A percentile compares a stretch with the other conserved stretches of the same genome.
Evolutionary conservation across 2,797 vertebrate genomes (phyloP).

Genomic region (Hyperoplus lanceolatus): DNA sequence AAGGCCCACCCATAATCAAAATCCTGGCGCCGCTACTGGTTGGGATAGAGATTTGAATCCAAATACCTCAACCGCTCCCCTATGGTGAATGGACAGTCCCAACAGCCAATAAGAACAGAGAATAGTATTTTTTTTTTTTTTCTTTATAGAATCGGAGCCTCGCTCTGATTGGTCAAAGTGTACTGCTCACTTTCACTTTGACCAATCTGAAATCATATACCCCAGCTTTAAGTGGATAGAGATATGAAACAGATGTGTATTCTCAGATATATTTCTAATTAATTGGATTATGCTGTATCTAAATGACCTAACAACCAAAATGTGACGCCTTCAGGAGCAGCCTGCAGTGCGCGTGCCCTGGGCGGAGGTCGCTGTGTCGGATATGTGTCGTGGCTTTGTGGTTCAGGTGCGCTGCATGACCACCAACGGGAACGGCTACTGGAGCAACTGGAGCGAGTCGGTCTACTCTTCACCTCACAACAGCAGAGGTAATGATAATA

Average conservation of each 20-base stretch:
- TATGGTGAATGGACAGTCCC: no score
- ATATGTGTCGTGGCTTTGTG: constrained; percentile 84
- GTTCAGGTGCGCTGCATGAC: constrained; percentile 89
- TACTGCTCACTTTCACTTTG: no score
- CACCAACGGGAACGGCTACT: constrained; percentile 81
- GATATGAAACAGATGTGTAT: constrained; percentile 4
- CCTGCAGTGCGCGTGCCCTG: constrained; percentile 69
- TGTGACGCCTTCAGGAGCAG: constrained; percentile 78
- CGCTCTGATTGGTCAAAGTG: no score
- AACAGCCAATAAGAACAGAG: no score
- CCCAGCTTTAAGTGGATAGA: not conserved
- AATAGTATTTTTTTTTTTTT: no score
- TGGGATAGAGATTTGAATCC: no score
- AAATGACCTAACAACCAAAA: not conserved
- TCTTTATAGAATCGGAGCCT: no score
- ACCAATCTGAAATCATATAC: no score
- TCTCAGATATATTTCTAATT: not conserved
- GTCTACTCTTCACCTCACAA: constrained; percentile 83
- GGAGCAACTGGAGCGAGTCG: constrained; percentile 92
- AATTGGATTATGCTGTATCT: not conserved
- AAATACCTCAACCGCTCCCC: no score
- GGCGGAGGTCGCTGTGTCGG: constrained; percentile 73
- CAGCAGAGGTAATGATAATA: constrained; percentile 84
- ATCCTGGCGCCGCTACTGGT: no score
- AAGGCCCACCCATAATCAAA: no score